Evolutionary conservation across 1,140 invertebrate genomes (phyloP).

Genomic region (Euschistus heros): DNA sequence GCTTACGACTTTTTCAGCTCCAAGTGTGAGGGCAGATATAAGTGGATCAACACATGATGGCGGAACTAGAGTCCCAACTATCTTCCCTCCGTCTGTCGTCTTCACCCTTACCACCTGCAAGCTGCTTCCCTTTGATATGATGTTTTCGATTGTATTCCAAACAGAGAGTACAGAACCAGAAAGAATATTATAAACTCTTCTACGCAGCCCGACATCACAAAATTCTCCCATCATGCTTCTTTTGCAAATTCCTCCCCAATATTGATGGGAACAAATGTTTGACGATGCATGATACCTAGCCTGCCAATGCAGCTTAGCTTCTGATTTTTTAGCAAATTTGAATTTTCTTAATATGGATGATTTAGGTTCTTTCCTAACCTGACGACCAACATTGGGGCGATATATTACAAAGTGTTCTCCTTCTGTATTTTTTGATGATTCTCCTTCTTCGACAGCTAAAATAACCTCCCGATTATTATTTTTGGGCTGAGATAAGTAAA

Average conservation of each 20-base stretch:
- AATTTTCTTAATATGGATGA: slow-evolving; percentile 88
- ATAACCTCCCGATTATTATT: slow-evolving; percentile 78
- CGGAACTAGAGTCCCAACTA: slow-evolving; percentile 78
- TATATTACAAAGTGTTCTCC: slow-evolving; percentile 67
- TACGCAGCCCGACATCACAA: slow-evolving; percentile 84
- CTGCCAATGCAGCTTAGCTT: slow-evolving; percentile 78
- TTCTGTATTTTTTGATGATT: slow-evolving; percentile 37
- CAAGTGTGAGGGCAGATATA: slow-evolving; percentile 59
- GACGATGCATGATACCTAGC: slow-evolving; percentile 77
- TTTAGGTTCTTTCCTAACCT: slow-evolving; percentile 69
- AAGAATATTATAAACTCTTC: slow-evolving; percentile 81
- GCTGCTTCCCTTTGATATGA: slow-evolving; percentile 57
- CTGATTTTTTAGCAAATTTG: slow-evolving; percentile 59
- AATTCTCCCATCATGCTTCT: slow-evolving; percentile 59
- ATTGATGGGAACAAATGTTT: slow-evolving; percentile 78
- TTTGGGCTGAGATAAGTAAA: slow-evolving; percentile 65
- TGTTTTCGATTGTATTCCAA: slow-evolving; percentile 82
- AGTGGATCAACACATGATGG: slow-evolving; percentile 69
- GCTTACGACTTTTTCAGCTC: slow-evolving; percentile 53
- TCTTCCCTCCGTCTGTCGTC: slow-evolving; percentile 71
- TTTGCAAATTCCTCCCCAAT: slow-evolving; percentile 62
- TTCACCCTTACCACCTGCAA: slow-evolving; percentile 92
- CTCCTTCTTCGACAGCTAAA: slow-evolving; percentile 52
- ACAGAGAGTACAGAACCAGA: slow-evolving; percentile 87
- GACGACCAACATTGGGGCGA: slow-evolving; percentile 62